Evolutionary conservation across 2,113 vertebrate genomes (phyloP).

Genomic region (Sus scrofa): DNA sequence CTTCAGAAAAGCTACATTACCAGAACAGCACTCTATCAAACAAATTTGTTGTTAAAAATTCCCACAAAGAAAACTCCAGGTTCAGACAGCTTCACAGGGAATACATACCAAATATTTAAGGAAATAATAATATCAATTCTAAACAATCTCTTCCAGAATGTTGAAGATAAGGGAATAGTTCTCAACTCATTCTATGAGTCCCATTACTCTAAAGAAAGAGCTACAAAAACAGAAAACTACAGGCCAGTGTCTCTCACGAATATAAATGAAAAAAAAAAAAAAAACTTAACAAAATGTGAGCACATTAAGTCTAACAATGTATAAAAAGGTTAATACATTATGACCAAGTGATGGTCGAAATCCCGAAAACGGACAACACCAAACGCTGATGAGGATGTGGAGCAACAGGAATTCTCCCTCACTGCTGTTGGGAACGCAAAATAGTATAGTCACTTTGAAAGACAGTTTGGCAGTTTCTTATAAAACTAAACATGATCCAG

Average conservation of each 20-base stretch:
- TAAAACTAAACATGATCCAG: neutral
- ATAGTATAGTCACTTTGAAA: neutral
- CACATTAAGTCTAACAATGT: neutral
- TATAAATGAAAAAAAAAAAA: constrained; percentile 4
- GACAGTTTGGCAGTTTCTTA: neutral
- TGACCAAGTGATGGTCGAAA: neutral
- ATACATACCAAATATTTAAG: neutral
- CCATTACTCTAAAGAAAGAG: neutral
- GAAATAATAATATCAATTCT: neutral
- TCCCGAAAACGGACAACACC: neutral
- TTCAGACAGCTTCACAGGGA: neutral
- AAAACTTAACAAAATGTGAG: neutral
- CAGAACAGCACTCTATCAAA: neutral
- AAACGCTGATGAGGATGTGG: neutral
- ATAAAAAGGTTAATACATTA: neutral
- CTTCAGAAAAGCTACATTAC: neutral
- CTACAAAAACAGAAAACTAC: too few species aligned
- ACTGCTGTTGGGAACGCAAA: neutral
- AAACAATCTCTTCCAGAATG: neutral
- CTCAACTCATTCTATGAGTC: neutral
- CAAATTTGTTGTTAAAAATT: neutral
- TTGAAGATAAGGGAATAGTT: neutral
- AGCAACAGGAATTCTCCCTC: neutral
- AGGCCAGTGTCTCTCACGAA: neutral
- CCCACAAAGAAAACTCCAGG: neutral